Percentiles rank a stretch among this genome's conserved stretches.
Conservation (phyloP, 1,140 invertebrate genomes). For the Ridgeia piscesae region DNA sequence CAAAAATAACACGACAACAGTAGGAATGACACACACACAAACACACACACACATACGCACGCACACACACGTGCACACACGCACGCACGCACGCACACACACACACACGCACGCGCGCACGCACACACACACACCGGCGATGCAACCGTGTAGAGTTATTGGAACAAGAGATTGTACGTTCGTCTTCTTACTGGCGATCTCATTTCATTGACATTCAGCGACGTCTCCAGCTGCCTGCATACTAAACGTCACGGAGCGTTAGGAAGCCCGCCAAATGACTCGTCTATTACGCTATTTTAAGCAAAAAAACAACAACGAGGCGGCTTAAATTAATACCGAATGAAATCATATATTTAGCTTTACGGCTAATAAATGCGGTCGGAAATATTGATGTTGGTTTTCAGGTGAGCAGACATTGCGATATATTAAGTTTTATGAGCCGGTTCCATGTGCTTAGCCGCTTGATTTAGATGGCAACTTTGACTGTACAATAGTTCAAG, state of each 20-base stretch:
- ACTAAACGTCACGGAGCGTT: neutral
- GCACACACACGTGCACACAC: slow-evolving; percentile 33
- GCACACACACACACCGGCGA: neutral
- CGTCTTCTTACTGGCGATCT: neutral
- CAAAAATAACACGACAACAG: no score
- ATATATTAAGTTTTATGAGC: neutral
- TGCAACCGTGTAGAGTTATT: neutral
- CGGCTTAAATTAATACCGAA: neutral
- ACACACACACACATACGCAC: slow-evolving; percentile 33
- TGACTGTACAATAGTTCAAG: neutral
- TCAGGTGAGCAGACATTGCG: neutral
- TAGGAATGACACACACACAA: slow-evolving; percentile 27
- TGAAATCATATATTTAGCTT: neutral
- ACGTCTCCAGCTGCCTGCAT: neutral
- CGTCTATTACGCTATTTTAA: neutral
- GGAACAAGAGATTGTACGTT: neutral
- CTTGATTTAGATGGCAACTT: neutral
- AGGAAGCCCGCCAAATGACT: no score
- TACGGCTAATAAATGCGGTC: neutral
- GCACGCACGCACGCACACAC: slow-evolving; percentile 29
- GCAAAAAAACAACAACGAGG: neutral
- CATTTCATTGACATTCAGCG: neutral
- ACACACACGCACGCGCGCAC: slow-evolving; percentile 20
- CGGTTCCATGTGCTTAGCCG: neutral
- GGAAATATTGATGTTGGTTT: neutral